Evolutionary conservation across 2,113 vertebrate genomes (phyloP), one percentile per base, ranked within the genome.

Genomic region (Puma concolor): DNA sequence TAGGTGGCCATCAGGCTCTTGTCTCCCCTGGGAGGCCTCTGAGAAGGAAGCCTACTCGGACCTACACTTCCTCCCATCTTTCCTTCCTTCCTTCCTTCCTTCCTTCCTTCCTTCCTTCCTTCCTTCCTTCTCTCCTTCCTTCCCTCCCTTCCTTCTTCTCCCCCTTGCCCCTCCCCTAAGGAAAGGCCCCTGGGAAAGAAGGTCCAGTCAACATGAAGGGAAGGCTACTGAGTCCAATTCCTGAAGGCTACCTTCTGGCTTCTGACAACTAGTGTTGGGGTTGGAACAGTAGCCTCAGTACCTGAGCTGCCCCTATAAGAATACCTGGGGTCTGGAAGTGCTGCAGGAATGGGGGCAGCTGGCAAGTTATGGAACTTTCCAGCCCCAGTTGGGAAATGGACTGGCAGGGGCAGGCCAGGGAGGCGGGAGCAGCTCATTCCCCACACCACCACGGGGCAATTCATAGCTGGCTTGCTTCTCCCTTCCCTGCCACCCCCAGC

Each of bases 391-490:
- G 82, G 48, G 82, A 14, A 88, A 44, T 71, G 41, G 74, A 66
- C 52, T 19, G 25, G 7, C 54, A 48, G 52, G 17, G 50, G 57
- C 84, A 91, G 86, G 57, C 29, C 52, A 91, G 76, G 66, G 87
- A 95, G 79, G 57, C 2, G 21, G 12, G 21, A 69, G 79, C 36
- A 66, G 76, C 60, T 93, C 88, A 4, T 0, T 77, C 33, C 54
- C 76, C 94, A 77, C 4, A 2, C 31, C 69, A 67, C 57, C 25
- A 31, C 0, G 7, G 67, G 92, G 79, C 31, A 91, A 67, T 67
- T 95, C 96, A 84, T 27, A 84, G 91, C 77, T 50, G 12, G 31
- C 79, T 67, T 21, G n/a, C 52, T 23, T 90, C 67, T 95, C 79
- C 91, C 41, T 77, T 89, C 90, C 74, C 81, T 66, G 92, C 23